These are phyloP conservation scores for Yponomeuta evonymella DNA, from an alignment of 2,888 invertebrate genomes.

Conservation along the genomic window DNA sequence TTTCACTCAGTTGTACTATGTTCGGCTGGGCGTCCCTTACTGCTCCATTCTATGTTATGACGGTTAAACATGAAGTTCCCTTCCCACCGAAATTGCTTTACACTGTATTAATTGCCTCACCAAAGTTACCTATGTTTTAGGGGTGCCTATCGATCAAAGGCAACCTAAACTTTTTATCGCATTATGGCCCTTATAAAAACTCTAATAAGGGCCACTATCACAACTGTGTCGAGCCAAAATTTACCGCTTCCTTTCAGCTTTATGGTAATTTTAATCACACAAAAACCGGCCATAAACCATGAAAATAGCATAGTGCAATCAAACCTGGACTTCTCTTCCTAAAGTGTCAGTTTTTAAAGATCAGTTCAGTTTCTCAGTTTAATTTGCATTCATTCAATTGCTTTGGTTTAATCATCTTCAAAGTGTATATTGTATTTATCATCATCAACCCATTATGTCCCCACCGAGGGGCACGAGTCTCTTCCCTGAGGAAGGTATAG, in stretches of 20 bases:
- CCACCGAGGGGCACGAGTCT: no score
- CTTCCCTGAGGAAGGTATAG: no score
- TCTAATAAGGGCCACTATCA: background rate
- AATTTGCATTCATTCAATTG: no score
- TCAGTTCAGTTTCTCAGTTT: no score
- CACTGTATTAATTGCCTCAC: background rate
- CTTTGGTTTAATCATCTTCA: no score
- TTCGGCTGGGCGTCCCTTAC: no score
- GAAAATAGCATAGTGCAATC: background rate
- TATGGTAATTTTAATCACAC: conserved; percentile 1
- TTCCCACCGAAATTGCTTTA: background rate
- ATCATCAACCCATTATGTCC: no score
- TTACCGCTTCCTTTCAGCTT: conserved; percentile 1
- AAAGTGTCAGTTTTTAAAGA: background rate
- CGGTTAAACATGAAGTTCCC: background rate
- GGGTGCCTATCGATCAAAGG: background rate
- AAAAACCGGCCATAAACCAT: conserved; percentile 1
- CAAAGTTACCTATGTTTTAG: background rate
- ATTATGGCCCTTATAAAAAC: conserved; percentile 1
- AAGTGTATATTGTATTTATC: no score
- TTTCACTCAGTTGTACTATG: no score
- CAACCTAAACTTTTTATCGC: background rate
- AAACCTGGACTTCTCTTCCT: background rate
- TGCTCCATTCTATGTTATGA: no score
- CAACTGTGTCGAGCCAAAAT: background rate